Percentiles rank a stretch among this genome's conserved stretches.
Conservation (phyloP, 2,797 vertebrate species). For the Nannoperca australis region DNA sequence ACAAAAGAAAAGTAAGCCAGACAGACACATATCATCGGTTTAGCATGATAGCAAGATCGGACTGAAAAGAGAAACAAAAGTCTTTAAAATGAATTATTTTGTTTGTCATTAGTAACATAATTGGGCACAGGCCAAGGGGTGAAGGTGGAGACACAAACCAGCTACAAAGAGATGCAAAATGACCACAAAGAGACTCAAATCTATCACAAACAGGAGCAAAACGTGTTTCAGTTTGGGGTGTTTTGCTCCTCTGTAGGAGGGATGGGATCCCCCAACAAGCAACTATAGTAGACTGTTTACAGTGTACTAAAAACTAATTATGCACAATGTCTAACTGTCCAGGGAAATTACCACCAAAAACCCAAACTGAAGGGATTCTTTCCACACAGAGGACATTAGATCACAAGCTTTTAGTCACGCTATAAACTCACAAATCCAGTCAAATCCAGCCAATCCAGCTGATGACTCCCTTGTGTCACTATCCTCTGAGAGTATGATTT, state of each 20-base stretch:
- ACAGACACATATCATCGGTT: neutral
- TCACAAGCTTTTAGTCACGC: slow-evolving; percentile 52
- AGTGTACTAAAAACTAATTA: slow-evolving; percentile 12
- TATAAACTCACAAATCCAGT: slow-evolving; percentile 64
- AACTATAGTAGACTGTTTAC: neutral
- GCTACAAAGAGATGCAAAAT: neutral
- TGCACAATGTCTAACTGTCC: slow-evolving; percentile 1
- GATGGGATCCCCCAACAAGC: neutral
- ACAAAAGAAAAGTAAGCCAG: slow-evolving; percentile 12
- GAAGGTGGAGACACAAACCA: neutral
- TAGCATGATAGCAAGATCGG: neutral
- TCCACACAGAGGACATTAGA: slow-evolving; percentile 57
- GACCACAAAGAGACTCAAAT: neutral
- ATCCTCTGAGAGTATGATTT: slow-evolving; percentile 54
- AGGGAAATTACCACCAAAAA: slow-evolving; percentile 23
- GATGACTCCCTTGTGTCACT: slow-evolving; percentile 54
- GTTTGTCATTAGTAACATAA: neutral
- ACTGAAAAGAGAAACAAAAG: neutral
- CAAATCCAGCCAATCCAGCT: slow-evolving; percentile 66
- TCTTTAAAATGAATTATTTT: neutral
- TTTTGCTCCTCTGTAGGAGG: too few species aligned
- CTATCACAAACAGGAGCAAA: too few species aligned
- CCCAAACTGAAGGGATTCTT: slow-evolving; percentile 37
- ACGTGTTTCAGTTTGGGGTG: too few species aligned
- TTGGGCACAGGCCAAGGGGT: neutral